A percentile compares a stretch with the other conserved stretches of the same genome.
phyloP scores from a whole-genome alignment of 2,797 vertebrate genomes.

The Erethizon dorsatum region DNA sequence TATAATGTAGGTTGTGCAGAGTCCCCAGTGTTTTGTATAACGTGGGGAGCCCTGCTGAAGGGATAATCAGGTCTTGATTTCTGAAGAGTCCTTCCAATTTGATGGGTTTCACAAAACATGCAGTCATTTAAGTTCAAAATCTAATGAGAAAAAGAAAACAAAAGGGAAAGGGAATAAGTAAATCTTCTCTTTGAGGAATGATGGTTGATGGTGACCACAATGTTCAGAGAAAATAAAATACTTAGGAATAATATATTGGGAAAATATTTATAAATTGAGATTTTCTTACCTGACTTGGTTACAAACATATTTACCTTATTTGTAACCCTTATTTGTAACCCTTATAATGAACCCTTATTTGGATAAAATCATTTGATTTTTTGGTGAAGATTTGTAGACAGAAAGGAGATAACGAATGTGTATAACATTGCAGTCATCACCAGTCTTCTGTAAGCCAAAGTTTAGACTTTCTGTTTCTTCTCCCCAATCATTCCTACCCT shows the following conservation, averaged over 20 bases:
- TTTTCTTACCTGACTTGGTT: neutral
- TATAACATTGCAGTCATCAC: neutral
- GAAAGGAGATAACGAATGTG: neutral
- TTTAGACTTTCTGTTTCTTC: neutral
- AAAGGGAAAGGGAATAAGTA: neutral
- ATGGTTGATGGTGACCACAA: neutral
- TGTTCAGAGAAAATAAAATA: constrained; percentile 16
- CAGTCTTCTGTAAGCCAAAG: neutral
- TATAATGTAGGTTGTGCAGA: neutral
- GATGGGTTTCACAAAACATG: neutral
- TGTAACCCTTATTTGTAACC: neutral
- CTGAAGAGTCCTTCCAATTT: neutral
- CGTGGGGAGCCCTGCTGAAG: neutral
- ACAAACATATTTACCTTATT: neutral
- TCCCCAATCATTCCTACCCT: neutral
- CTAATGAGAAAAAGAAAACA: neutral
- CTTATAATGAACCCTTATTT: neutral
- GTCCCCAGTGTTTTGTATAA: neutral
- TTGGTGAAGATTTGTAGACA: neutral
- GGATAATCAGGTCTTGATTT: neutral
- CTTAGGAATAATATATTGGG: neutral
- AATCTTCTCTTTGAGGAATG: neutral
- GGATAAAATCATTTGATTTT: neutral
- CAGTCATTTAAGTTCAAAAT: neutral
- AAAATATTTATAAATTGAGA: constrained; percentile 26